A percentile compares a stretch with the other conserved stretches of the same genome.
phyloP scores from a whole-genome alignment of 35 echinoderm and acorn worm species.

The Acanthaster planci region DNA sequence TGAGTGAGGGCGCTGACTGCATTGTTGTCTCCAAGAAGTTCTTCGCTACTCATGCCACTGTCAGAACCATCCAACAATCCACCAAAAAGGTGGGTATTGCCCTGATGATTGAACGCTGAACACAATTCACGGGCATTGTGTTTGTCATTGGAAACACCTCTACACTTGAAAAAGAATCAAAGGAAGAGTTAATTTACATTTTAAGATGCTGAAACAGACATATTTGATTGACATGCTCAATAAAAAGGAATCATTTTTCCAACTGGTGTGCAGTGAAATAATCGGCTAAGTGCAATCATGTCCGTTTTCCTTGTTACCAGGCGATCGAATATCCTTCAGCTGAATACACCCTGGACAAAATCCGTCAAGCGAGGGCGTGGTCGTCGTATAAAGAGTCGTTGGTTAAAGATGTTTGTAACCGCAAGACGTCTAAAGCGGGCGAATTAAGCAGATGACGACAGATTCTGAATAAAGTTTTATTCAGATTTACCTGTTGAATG shows the following conservation, averaged over 20 bases:
- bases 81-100: background rate
- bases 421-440: constrained; percentile 2
- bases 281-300: too few species aligned
- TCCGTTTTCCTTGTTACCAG: background rate
- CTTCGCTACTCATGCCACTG: constrained; percentile 3
- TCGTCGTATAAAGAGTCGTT: constrained; percentile 37
- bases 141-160: too few species aligned
- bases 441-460: background rate
- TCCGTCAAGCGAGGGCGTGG: constrained; percentile 47
- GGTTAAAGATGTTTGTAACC: constrained; percentile 33
- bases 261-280: too few species aligned
- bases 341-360: constrained; percentile 35
- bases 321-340: constrained; percentile 49
- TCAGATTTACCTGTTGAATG: too few species aligned
- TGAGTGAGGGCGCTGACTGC: constrained; percentile 9
- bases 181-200: too few species aligned
- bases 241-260: too few species aligned
- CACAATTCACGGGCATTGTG: too few species aligned
- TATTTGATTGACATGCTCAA: too few species aligned
- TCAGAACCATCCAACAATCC: constrained; percentile 2
- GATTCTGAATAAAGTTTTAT: too few species aligned
- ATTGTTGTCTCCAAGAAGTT: constrained; percentile 22
- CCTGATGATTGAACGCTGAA: too few species aligned
- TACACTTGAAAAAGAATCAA: too few species aligned
- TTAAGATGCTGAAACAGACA: too few species aligned